Evolutionary conservation across 2,888 invertebrate species (phyloP).

Genomic region (Tachina lurida): DNA sequence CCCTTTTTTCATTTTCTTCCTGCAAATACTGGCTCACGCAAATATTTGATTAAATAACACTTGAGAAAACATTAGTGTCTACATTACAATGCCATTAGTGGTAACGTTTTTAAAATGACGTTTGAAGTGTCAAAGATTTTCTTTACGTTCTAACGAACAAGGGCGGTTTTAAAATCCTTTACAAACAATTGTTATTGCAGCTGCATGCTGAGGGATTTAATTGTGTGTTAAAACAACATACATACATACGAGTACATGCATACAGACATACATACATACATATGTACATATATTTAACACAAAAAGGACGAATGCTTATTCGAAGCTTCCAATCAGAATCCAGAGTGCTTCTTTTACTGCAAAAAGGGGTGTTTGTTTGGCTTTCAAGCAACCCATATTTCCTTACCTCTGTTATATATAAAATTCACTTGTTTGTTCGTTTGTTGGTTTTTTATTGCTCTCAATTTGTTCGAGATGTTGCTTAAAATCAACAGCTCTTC

Average conservation of each 20-base stretch:
- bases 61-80: constrained; percentile 80
- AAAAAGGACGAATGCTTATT: not conserved
- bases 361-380: constrained; percentile 30
- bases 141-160: constrained; percentile 71
- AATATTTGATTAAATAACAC: constrained; percentile 72
- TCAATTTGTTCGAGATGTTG: constrained; percentile 73
- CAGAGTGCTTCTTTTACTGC: constrained; percentile 4
- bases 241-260: constrained; percentile 4
- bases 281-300: too few species aligned
- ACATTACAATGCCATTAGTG: constrained; percentile 82
- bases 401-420: not conserved
- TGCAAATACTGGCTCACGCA: constrained; percentile 37
- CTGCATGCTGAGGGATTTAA: constrained; percentile 74
- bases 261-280: too few species aligned
- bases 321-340: constrained; percentile 70
- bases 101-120: constrained; percentile 68
- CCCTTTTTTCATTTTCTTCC: constrained; percentile 19
- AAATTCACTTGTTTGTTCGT: constrained; percentile 63
- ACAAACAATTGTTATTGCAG: constrained; percentile 73
- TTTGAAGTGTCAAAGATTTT: constrained; percentile 70
- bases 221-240: constrained; percentile 65
- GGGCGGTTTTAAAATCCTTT: constrained; percentile 59
- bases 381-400: constrained; percentile 9
- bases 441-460: constrained; percentile 54
- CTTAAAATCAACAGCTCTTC: constrained; percentile 47